phyloP scores from a whole-genome alignment of 2,113 vertebrate genomes.

The Leuciscus idus region DNA sequence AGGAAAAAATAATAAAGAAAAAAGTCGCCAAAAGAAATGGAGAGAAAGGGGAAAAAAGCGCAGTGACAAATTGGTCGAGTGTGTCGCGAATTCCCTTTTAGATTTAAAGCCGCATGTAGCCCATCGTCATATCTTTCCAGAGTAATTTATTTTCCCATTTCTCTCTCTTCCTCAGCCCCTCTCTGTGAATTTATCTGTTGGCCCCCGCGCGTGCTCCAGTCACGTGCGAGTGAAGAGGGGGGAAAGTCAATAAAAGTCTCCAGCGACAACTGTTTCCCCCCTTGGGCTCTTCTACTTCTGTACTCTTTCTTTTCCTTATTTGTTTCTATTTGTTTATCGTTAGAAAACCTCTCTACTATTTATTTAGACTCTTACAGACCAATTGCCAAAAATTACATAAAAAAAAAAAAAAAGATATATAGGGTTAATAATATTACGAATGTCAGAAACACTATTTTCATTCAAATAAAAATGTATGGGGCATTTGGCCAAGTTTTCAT shows the following conservation, averaged over 20 bases:
- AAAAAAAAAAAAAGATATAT: too few relatives aligned
- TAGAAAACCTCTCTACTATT: slow-evolving; percentile 66
- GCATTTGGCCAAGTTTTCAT: neutral
- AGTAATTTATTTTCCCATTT: slow-evolving; percentile 90
- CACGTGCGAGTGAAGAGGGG: slow-evolving; percentile 71
- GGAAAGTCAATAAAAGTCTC: slow-evolving; percentile 82
- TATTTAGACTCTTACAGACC: slow-evolving; percentile 20
- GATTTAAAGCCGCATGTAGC: slow-evolving; percentile 84
- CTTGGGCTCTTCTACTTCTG: slow-evolving; percentile 75
- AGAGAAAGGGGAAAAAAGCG: slow-evolving; percentile 73
- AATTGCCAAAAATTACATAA: neutral
- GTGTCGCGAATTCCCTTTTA: slow-evolving; percentile 85
- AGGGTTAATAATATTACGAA: neutral
- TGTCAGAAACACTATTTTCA: neutral
- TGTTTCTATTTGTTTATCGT: slow-evolving; percentile 77
- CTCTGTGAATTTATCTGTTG: slow-evolving; percentile 80
- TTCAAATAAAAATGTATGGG: neutral
- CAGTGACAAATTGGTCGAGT: slow-evolving; percentile 84
- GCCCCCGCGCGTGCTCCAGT: slow-evolving; percentile 62
- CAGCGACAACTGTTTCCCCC: slow-evolving; percentile 81
- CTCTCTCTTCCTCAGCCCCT: slow-evolving; percentile 74
- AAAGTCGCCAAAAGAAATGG: slow-evolving; percentile 70
- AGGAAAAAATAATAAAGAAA: slow-evolving; percentile 70
- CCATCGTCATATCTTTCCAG: slow-evolving; percentile 89
- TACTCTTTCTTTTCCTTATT: slow-evolving; percentile 75